phyloP scores from a whole-genome alignment of 2,797 vertebrate species.

The Sebastes nivosus region DNA sequence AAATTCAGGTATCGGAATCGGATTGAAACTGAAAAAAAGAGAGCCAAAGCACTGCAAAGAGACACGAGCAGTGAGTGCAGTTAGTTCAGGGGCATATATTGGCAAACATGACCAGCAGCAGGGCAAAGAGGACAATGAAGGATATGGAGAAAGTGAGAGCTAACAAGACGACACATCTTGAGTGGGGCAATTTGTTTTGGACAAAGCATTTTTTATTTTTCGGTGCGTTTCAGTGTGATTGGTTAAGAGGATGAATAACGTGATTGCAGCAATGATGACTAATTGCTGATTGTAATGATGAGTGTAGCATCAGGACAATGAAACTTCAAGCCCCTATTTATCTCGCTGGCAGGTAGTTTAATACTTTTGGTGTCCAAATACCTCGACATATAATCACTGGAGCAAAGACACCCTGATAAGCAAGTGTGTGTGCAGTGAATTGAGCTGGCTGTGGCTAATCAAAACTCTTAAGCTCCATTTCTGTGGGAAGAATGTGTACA shows the following conservation, averaged over 20 bases:
- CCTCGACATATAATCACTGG: neutral
- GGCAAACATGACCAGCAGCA: neutral
- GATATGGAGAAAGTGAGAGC: neutral
- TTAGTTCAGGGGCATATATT: neutral
- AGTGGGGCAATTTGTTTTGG: neutral
- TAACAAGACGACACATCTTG: neutral
- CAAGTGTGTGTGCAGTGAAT: neutral
- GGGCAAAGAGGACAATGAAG: neutral
- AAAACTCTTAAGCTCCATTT: neutral
- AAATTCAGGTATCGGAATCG: too few relatives aligned
- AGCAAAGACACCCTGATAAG: neutral
- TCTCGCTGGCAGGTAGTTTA: neutral
- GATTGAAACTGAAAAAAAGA: too few relatives aligned
- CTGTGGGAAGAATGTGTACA: neutral
- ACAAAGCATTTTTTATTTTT: neutral
- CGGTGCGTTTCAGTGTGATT: constrained; percentile 3
- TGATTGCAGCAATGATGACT: constrained; percentile 12
- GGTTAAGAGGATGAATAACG: neutral
- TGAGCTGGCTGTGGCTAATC: neutral
- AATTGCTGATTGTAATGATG: constrained; percentile 25
- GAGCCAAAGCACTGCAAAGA: neutral
- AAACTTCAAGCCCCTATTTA: neutral
- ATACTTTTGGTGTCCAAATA: constrained; percentile 13
- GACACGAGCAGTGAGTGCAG: neutral
- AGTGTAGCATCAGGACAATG: constrained; percentile 2